Percentiles rank a stretch among this genome's conserved stretches.
Conservation (phyloP, 2,113 vertebrate species). For the Microcebus murinus region DNA sequence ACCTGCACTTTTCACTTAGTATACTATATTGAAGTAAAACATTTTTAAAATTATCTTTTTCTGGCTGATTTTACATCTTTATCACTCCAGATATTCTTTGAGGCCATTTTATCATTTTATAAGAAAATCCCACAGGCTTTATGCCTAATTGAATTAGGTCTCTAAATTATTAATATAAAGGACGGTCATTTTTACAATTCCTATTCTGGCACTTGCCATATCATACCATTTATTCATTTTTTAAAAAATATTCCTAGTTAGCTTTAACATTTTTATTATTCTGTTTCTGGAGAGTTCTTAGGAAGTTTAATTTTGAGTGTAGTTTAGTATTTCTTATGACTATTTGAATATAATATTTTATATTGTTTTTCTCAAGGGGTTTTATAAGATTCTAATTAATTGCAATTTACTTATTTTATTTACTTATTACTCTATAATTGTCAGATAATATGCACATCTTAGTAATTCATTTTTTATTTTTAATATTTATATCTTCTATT, state of each 20-base stretch:
- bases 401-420: neutral
- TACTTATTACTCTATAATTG: neutral
- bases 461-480: neutral
- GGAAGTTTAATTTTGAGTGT: neutral
- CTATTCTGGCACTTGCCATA: too few relatives aligned
- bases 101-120: neutral
- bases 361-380: neutral
- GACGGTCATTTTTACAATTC: too few relatives aligned
- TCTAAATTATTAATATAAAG: too few relatives aligned
- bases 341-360: neutral
- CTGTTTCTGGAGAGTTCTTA: neutral
- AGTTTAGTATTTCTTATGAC: neutral
- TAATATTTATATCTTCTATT: neutral
- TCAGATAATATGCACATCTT: neutral
- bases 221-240: too few relatives aligned
- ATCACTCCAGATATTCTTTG: neutral
- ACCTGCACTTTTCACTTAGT: neutral
- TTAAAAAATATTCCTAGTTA: neutral
- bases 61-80: neutral
- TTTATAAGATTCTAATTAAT: neutral
- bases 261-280: neutral
- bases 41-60: neutral
- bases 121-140: neutral
- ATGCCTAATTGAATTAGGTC: constrained; percentile 32
- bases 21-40: neutral